Evolutionary conservation across 2,888 invertebrate species (phyloP), one percentile per base, ranked within the genome.

Genomic region (Rotaria macrura): DNA sequence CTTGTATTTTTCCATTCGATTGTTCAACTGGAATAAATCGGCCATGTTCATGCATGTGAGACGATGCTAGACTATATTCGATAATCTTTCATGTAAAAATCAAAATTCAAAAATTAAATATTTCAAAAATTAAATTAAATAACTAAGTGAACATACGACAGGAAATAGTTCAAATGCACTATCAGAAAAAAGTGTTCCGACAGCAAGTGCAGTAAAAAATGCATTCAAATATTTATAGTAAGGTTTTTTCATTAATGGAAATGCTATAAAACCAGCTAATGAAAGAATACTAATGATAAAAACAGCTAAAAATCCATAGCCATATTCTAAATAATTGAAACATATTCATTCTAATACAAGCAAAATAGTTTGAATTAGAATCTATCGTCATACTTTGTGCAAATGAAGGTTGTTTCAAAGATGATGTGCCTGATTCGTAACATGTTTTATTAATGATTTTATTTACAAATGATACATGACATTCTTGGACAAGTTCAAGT

Each of bases 131-230:
- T 7, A 9, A 14, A 49, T 14, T 7, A 43, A 43, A 43, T 5
- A 43, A 43, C 43, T 5, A 43, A 43, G 5, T 57, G 2, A 57
- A 79, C 79, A 43, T 79, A 79, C 79, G 14, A 79, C 40, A 43
- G 79, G 79, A 3, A 79, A n/a, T n/a, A 79, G n/a, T 79, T 79
- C 40, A 43, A 79, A 79, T 43, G 43, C 43, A 10, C 25, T 43
- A 87, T 92, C 92, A 10, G 91, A 89, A 74, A 89, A 88, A 85
- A 92, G 88, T 0, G 92, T 91, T 1, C 92, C 91, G 6, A 92
- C 91, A 40, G 91, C 92, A 85, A 92, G 89, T 2, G 92, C 92
- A 72, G 92, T 89, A 87, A 92, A 91, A 25, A 90, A 88, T 9
- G 90, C 89, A 88, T 92, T 89, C 85, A 91, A 85, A 47, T 89